Conservation (phyloP, 1,140 invertebrate genomes). For the Phenacoccus solenopsis region DNA sequence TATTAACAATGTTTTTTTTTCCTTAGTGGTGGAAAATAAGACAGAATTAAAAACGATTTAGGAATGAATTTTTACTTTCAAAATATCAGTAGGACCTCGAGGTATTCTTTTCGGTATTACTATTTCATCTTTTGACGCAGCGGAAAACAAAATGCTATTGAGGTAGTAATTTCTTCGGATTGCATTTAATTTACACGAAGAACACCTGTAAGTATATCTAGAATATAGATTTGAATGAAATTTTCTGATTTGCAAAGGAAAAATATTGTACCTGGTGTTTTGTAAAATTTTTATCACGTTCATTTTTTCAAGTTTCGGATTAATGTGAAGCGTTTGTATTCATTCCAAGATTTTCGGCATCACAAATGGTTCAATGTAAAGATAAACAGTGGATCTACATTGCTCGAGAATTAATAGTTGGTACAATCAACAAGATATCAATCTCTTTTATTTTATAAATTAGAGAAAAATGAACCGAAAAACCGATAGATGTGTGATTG, state of each 20-base stretch:
- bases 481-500: no score
- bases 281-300: neutral
- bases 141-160: neutral
- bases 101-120: constrained; percentile 52
- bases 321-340: neutral
- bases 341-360: no score
- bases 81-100: constrained; percentile 64
- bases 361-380: no score
- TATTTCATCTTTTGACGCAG: neutral
- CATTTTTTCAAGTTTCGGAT: neutral
- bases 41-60: constrained; percentile 1
- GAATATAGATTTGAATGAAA: neutral
- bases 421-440: no score
- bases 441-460: no score
- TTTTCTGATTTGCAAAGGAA: neutral
- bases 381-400: no score
- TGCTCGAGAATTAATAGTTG: no score
- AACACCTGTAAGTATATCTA: neutral
- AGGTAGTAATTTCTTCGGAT: neutral
- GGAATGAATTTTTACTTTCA: constrained; percentile 38
- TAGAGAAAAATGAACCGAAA: no score
- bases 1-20: neutral
- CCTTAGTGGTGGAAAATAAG: constrained; percentile 19
- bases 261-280: neutral
- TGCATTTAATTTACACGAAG: neutral